Base-by-base conservation (phyloP, 2,888 invertebrate species). In the Drosophila trichaetosa region DNA sequence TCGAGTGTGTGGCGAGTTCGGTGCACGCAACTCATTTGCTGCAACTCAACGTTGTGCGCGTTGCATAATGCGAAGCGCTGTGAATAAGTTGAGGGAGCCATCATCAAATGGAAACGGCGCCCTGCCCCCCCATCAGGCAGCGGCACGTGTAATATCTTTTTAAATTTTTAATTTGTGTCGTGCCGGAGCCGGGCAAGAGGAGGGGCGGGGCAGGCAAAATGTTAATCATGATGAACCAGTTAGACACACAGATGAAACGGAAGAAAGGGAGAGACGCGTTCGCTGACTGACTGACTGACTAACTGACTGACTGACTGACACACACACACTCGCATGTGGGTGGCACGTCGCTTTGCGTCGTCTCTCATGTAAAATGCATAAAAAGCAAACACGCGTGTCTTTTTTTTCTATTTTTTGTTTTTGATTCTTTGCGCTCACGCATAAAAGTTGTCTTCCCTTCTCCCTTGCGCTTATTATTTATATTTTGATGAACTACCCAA, bases 151-250 rank as follows among this genome's bases (percentile, higher is more conserved):
- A 67, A 78, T 73, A 64, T 72, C 68, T 73, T 70, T 62, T 76
- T 64, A 70, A 86, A 81, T 87, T 81, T 83, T 83, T 79, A 76
- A 84, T 84, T 84, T 84, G 60, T 81, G 72, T 66, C 70, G 60
- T 54, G 54, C 27, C 36, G 33, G 21, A 21, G 29, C 38, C n/a
- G 29, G 3, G 18, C 1, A 5, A 8, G 8, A 11, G 27, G n/a
- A 27, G 2, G 40, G 13, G 34, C 2, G 33, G 36, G 27, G 21
- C 27, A 5, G 7, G 40, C 38, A 57, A 70, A 75, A 79, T 81
- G 84, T 87, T 85, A 87, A 89, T 86, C 87, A 87, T 79, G 89
- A 89, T 85, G 89, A 83, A 81, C 87, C 87, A 86, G 85, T 89
- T 89, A 83, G 67, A 53, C 59, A 54, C 53, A 53, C 31, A 36